These are phyloP conservation scores for Chrysodeixis includens DNA, from an alignment of 2,888 invertebrate genomes.

Conservation along the genomic window DNA sequence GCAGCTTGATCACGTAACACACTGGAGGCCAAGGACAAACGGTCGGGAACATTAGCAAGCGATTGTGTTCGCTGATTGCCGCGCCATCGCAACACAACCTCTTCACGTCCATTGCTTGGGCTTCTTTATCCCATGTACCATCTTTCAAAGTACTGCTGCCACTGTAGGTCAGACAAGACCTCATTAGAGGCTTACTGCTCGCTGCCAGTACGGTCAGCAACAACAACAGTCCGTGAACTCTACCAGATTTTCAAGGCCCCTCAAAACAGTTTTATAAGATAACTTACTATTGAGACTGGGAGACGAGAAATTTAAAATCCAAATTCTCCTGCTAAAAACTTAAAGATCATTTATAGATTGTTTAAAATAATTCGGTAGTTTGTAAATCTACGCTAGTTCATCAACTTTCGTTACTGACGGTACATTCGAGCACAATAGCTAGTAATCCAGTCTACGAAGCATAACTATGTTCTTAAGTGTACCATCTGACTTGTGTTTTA, in stretches of 20 bases:
- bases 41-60: constrained; percentile 65
- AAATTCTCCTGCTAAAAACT: no score
- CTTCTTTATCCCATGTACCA: constrained; percentile 64
- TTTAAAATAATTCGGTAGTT: no score
- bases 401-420: no score
- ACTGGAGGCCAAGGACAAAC: constrained; percentile 74
- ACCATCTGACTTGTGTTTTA: constrained; percentile 53
- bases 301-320: no score
- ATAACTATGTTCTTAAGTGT: constrained; percentile 32
- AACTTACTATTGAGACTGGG: no score
- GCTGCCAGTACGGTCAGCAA: constrained; percentile 5
- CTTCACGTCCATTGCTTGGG: constrained; percentile 32
- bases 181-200: constrained; percentile 48
- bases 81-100: constrained; percentile 40
- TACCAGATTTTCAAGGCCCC: no score
- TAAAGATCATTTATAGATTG: no score
- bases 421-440: constrained; percentile 38
- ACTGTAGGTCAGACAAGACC: constrained; percentile 47
- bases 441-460: constrained; percentile 16
- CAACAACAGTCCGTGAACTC: no score
- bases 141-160: constrained; percentile 51
- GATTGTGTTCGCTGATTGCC: constrained; percentile 67
- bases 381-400: no score
- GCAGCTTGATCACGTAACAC: constrained; percentile 59
- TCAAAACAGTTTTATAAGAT: no score